Base-by-base conservation (phyloP, 1,140 invertebrate genomes). In the Neodiprion virginianus region DNA sequence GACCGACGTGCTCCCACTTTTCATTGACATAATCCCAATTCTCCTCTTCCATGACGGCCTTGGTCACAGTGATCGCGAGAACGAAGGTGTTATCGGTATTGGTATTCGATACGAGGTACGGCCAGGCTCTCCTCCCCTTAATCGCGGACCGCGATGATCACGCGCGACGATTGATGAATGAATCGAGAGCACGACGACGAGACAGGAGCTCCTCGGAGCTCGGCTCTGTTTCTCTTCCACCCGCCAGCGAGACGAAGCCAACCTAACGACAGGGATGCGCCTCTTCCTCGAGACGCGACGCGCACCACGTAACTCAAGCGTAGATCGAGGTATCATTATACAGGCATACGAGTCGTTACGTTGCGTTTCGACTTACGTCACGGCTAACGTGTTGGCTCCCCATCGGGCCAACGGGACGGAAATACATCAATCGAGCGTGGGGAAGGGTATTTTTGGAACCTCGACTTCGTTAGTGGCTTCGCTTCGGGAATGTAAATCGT, bases 1-100 rank as follows among this genome's bases (percentile, higher is more conserved):
- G 9, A 48, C 82, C 82, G 72, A 87, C 83, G 79, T 86, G 80
- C 67, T 86, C 85, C 85, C 85, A 85, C 80, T 84, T 87, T 69
- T 86, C 85, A 9, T 68, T 75, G 8, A 85, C 67, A 74, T 85
- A 83, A 71, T 84, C 79, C 79, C 81, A 83, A 1, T 47, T 75
- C n/a, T 79, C 77, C n/a, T 78, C 78, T 8, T 79, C 79, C 83
- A 85, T 86, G 61, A 53, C 79, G 8, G 8, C 28, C 28, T 40
- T 40, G 28, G 28, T 14, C 53, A 61, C n/a, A 14, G n/a, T 17
- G 53, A 8, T 61, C 53, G 8, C 53, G n/a, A 4, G 5, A 40
- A 40, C 1, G n/a, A 14, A 61, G 11, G 53, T 0, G 53, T 14
- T 61, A 14, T 17, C 8, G 11, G 4, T 7, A 12, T 61, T 61